Evolutionary conservation across 2,888 invertebrate genomes (phyloP).

Genomic region (Oeneis ivallda): DNA sequence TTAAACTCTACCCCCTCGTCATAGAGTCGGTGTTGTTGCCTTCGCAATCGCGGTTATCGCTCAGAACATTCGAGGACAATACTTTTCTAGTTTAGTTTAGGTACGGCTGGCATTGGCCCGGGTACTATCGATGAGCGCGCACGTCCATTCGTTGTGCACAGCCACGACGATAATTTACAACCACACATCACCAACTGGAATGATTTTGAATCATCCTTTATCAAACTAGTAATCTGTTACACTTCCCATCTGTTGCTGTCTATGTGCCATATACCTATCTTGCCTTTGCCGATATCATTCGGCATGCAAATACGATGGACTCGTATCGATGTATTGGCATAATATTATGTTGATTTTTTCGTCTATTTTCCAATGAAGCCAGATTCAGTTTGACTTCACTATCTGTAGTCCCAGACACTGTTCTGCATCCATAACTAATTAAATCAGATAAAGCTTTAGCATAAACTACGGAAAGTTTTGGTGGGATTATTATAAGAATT

Average conservation of each 20-base stretch:
- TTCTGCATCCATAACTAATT: not conserved
- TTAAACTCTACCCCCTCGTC: conserved; percentile 50
- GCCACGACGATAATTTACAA: conserved; percentile 26
- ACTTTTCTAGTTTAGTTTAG: conserved; percentile 82
- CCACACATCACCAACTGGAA: conserved; percentile 33
- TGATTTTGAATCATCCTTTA: conserved; percentile 22
- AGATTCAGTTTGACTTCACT: not conserved
- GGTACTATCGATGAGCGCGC: conserved; percentile 74
- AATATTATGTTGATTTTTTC: not conserved
- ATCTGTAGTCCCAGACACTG: not conserved
- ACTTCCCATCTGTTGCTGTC: not conserved
- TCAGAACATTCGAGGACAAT: conserved; percentile 80
- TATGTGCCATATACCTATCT: not conserved
- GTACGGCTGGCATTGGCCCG: conserved; percentile 80
- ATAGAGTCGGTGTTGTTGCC: conserved; percentile 55
- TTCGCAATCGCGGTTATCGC: conserved; percentile 67
- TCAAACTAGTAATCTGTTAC: not conserved
- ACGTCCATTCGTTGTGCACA: conserved; percentile 61
- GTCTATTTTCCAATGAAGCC: not conserved
- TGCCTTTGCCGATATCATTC: not conserved
- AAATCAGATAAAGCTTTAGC: not conserved
- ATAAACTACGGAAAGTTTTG: not conserved
- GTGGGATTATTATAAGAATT: not conserved
- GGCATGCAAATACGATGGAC: not conserved
- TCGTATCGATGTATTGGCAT: conserved; percentile 5